Conservation (phyloP, 1,140 invertebrate genomes). For the Tetragonula clypearis region DNA sequence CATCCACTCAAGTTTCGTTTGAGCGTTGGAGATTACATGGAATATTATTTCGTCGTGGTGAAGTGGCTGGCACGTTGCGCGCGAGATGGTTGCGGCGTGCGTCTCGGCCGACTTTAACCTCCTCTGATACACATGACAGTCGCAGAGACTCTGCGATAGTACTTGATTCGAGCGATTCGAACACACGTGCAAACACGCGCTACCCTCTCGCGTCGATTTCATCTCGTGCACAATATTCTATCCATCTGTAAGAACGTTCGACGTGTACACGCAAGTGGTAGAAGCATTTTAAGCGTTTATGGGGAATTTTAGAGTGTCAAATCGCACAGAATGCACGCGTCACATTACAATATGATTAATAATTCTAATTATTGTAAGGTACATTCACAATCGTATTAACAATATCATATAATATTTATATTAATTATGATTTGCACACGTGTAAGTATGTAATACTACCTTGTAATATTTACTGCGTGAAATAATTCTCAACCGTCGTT, state of each 20-base stretch:
- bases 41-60: constrained; percentile 70
- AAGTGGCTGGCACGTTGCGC: constrained; percentile 34
- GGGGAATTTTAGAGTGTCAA: too few relatives aligned
- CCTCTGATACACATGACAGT: constrained; percentile 64
- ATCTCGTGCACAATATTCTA: not conserved
- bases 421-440: too few relatives aligned
- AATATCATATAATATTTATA: too few relatives aligned
- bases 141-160: constrained; percentile 14
- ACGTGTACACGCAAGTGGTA: constrained; percentile 13
- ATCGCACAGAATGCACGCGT: too few relatives aligned
- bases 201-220: constrained; percentile 12
- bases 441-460: too few relatives aligned
- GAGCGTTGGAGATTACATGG: constrained; percentile 71
- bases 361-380: too few relatives aligned
- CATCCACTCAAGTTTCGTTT: constrained; percentile 74
- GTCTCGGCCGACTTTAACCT: constrained; percentile 58
- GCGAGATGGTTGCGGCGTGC: constrained; percentile 34
- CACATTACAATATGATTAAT: too few relatives aligned
- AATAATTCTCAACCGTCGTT: too few relatives aligned
- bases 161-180: constrained; percentile 49
- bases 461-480: too few relatives aligned
- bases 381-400: too few relatives aligned
- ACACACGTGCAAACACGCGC: not conserved
- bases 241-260: constrained; percentile 20
- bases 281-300: not conserved